Evolutionary conservation across 2,888 invertebrate species (phyloP), one percentile per base, ranked within the genome.

Genomic region (Caenorhabditis sp.): DNA sequence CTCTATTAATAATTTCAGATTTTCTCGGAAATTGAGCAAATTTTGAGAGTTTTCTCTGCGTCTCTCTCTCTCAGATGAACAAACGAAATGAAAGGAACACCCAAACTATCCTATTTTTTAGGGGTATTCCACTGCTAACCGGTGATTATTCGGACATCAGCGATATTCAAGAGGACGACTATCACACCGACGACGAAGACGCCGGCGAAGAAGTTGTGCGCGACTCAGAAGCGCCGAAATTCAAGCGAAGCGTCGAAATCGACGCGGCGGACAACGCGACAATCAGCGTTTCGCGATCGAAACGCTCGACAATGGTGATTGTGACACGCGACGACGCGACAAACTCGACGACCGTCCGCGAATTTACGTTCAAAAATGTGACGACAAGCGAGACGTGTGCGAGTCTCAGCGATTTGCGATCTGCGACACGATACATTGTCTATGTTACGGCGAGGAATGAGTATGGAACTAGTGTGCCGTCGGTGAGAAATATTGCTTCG

Each of bases 371-470:
- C 65, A 67, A 70, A 51, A 72, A 71, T 37, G 72, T 81, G 5
- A 92, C 92, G 71, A 92, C 92, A 17, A 81, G 85, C 19, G 88
- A 88, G 68, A 89, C 90, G 10, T 89, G 94, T 58, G n/a, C n/a
- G n/a, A n/a, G n/a, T n/a, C n/a, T n/a, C n/a, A 90, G 90, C 6
- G 90, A 91, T 70, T 89, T 94, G 82, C 92, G 93, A 73, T 89
- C 91, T 21, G 92, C 92, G 84, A 90, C 91, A 78, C 90, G 92
- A 10, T 94, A 94, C 89, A 92, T 93, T 87, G 91, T 94, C 85
- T 93, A 93, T 87, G 94, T 94, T 64, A 92, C 93, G 24, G 91
- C 93, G 0, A 90, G 91, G 83, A 94, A 94, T 87, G 90, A 91
- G 72, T 92, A 92, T 87, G 94, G 94, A 2, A 76, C 70, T 1